Percentiles rank a stretch among this genome's conserved stretches.
Conservation (phyloP, 2,888 invertebrate genomes). For the Eretmocerus hayati region DNA sequence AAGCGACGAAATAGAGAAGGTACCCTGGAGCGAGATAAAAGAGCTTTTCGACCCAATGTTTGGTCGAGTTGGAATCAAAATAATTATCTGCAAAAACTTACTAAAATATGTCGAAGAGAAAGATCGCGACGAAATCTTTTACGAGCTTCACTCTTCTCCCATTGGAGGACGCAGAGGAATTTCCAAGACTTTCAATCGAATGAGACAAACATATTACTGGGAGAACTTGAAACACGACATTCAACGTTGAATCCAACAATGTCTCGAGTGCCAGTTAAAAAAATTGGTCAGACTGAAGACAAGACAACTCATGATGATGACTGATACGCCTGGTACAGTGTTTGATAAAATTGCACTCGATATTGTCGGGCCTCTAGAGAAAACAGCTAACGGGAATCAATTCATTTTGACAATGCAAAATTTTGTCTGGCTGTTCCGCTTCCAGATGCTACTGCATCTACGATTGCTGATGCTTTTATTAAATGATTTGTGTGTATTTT, state of each 20-base stretch:
- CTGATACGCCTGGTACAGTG: slow-evolving; percentile 13
- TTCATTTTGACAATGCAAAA: slow-evolving; percentile 23
- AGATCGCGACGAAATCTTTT: not conserved
- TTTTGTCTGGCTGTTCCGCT: slow-evolving; percentile 12
- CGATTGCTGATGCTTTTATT: slow-evolving; percentile 24
- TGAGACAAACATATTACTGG: slow-evolving; percentile 16
- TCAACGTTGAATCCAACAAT: slow-evolving; percentile 10
- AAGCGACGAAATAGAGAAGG: too few relatives aligned
- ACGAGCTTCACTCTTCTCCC: slow-evolving; percentile 8
- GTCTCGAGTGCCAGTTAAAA: slow-evolving; percentile 8
- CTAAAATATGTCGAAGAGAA: not conserved
- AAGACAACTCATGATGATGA: slow-evolving; percentile 15
- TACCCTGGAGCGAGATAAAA: not conserved
- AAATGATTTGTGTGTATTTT: slow-evolving; percentile 22
- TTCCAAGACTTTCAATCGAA: slow-evolving; percentile 15
- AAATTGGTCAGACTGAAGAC: slow-evolving; percentile 18
- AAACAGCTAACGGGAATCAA: slow-evolving; percentile 16
- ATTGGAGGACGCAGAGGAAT: slow-evolving; percentile 13
- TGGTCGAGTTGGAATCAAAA: not conserved
- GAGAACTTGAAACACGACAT: slow-evolving; percentile 17
- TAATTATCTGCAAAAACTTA: not conserved
- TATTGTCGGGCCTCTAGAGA: slow-evolving; percentile 21
- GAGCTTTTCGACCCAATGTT: not conserved
- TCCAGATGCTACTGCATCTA: slow-evolving; percentile 10
- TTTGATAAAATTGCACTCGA: slow-evolving; percentile 21